phyloP scores from a whole-genome alignment of 1,140 invertebrate genomes.

The Tetramorium alpestre region DNA sequence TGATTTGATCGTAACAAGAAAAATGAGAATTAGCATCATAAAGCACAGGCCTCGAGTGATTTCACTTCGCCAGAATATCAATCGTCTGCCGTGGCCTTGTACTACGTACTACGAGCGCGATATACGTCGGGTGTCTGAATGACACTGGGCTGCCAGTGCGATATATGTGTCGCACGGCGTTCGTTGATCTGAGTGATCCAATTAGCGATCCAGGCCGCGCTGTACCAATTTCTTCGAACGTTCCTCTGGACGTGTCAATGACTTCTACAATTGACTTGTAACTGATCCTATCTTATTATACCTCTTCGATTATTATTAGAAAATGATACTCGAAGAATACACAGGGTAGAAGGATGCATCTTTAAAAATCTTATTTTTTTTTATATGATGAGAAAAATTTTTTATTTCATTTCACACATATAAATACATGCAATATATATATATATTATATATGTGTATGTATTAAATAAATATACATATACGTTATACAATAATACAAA shows the following conservation, averaged over 20 bases:
- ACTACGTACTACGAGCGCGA: conserved; percentile 20
- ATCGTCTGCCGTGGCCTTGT: conserved; percentile 50
- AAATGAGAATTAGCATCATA: background rate
- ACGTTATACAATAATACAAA: background rate
- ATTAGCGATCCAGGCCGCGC: conserved; percentile 67
- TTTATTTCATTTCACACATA: no score
- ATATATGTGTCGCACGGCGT: conserved; percentile 63
- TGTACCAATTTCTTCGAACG: conserved; percentile 38
- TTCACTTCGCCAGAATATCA: conserved; percentile 49
- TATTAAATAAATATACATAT: background rate
- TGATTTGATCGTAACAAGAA: background rate
- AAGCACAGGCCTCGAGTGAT: conserved; percentile 16
- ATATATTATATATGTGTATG: background rate
- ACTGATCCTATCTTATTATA: background rate
- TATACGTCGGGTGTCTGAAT: conserved; percentile 33
- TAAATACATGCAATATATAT: background rate
- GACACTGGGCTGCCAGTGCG: conserved; percentile 10
- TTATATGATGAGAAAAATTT: no score
- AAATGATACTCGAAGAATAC: background rate
- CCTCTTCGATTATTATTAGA: background rate
- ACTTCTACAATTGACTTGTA: background rate
- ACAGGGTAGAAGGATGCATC: background rate
- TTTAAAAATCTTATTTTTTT: background rate
- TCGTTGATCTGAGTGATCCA: conserved; percentile 78
- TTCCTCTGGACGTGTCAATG: conserved; percentile 4